phyloP scores from a whole-genome alignment of 2,888 invertebrate species.

The Drosophila atripex region DNA sequence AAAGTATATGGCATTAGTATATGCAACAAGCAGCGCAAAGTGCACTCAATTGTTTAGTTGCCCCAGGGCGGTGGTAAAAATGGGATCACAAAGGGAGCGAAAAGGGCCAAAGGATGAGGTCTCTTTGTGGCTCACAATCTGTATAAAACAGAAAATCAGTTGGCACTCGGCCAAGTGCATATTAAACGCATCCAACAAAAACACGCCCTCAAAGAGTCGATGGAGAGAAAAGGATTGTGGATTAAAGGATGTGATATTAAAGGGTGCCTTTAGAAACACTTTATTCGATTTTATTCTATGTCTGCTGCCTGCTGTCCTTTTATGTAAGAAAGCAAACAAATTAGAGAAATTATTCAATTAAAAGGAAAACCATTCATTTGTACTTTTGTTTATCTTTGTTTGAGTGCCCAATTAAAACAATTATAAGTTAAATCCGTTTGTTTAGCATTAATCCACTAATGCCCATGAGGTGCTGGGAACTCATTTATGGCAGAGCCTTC shows the following conservation, averaged over 20 bases:
- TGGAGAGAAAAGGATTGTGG: background rate
- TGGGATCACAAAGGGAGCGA: background rate
- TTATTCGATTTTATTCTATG: background rate
- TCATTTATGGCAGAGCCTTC: background rate
- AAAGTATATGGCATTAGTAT: conserved; percentile 1
- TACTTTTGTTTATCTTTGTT: background rate
- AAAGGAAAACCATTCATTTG: background rate
- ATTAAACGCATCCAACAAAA: conserved; percentile 50
- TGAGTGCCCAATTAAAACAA: background rate
- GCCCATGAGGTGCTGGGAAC: background rate
- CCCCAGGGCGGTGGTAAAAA: conserved; percentile 9
- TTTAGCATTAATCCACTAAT: background rate
- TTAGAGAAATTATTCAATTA: background rate
- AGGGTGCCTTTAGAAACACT: background rate
- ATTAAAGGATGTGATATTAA: background rate
- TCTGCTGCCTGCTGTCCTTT: background rate
- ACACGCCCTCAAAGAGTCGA: conserved; percentile 14
- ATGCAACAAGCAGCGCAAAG: conserved; percentile 64
- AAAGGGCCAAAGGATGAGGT: background rate
- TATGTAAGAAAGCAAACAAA: background rate
- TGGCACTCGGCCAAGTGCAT: conserved; percentile 67
- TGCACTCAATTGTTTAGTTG: conserved; percentile 66
- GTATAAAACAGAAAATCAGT: conserved; percentile 51
- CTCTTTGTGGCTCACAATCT: conserved; percentile 32
- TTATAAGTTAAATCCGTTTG: background rate